Percentiles rank a stretch among this genome's conserved stretches.
These are phyloP conservation scores for Falcunculus frontatus DNA, from an alignment of 2,113 vertebrate species.

Conservation along the genomic window DNA sequence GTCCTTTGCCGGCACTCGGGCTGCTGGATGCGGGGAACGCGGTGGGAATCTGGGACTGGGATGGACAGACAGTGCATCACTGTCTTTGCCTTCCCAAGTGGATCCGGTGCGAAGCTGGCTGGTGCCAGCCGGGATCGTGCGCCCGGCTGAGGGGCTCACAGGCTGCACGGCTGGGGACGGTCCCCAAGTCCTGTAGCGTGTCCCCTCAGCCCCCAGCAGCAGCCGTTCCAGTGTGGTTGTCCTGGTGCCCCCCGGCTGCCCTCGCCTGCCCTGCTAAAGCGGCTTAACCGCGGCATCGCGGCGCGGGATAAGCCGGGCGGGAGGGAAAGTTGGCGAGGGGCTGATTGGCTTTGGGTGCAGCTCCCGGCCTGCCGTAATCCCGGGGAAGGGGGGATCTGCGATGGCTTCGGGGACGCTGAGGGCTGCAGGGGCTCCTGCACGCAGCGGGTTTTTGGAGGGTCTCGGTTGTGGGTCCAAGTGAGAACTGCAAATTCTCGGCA, in stretches of 20 bases:
- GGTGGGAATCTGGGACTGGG: background rate
- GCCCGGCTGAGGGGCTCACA: background rate
- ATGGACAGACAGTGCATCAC: background rate
- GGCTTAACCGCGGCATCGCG: slow-evolving; percentile 21
- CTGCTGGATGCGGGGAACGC: background rate
- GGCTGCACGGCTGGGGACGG: fast-evolving
- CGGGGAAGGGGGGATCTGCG: background rate
- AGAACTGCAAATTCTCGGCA: background rate
- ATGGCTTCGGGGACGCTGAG: background rate
- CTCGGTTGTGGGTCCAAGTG: fast-evolving
- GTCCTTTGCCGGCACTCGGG: background rate
- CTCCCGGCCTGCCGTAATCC: background rate
- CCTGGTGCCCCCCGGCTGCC: background rate
- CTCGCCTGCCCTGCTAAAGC: slow-evolving; percentile 11
- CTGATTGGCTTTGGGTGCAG: slow-evolving; percentile 26
- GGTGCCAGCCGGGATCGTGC: fast-evolving
- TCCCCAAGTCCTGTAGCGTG: background rate
- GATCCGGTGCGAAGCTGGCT: fast-evolving
- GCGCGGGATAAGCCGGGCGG: slow-evolving; percentile 21
- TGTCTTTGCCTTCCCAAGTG: background rate
- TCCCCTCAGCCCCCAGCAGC: background rate
- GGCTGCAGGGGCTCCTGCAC: background rate
- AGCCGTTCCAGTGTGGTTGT: background rate
- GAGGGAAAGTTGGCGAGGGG: slow-evolving; percentile 55
- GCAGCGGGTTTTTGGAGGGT: fast-evolving